Conservation (phyloP, 1,140 invertebrate genomes). For the Plectrocnemia conspersa region DNA sequence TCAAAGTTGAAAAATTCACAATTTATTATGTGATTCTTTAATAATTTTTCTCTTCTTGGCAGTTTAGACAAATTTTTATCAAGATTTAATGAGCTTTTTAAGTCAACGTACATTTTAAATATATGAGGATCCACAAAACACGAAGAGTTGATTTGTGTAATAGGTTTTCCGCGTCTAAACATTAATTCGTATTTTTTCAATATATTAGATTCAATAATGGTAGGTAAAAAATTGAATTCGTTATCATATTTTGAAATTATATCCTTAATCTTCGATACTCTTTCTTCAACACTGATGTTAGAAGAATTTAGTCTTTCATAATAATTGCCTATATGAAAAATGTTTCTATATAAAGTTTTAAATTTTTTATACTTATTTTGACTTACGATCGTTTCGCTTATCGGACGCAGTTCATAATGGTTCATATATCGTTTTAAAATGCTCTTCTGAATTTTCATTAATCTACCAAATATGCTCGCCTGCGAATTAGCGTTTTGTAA, state of each 20-base stretch:
- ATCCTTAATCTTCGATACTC: constrained; percentile 39
- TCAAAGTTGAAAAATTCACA: neutral
- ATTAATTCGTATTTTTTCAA: constrained; percentile 29
- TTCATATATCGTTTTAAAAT: constrained; percentile 51
- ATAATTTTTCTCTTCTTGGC: no score
- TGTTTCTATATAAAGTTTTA: no score
- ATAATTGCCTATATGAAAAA: constrained; percentile 48
- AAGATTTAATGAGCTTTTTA: constrained; percentile 34
- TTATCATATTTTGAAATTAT: constrained; percentile 37
- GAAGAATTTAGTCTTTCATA: constrained; percentile 48
- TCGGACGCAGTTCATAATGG: constrained; percentile 48
- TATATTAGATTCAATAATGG: constrained; percentile 39
- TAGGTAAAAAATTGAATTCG: constrained; percentile 40
- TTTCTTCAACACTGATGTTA: constrained; percentile 48
- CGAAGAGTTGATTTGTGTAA: constrained; percentile 45
- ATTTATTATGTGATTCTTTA: no score
- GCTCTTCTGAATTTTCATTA: constrained; percentile 46
- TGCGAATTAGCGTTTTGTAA: constrained; percentile 49
- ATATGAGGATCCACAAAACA: constrained; percentile 49
- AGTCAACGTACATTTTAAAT: constrained; percentile 42
- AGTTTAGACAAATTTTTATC: no score
- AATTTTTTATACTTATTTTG: no score
- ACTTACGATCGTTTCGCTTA: constrained; percentile 43
- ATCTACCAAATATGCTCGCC: constrained; percentile 47
- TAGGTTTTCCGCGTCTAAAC: constrained; percentile 43